These are phyloP conservation scores for Pinna nobilis DNA, from an alignment of 1,140 invertebrate genomes.

Conservation along the genomic window DNA sequence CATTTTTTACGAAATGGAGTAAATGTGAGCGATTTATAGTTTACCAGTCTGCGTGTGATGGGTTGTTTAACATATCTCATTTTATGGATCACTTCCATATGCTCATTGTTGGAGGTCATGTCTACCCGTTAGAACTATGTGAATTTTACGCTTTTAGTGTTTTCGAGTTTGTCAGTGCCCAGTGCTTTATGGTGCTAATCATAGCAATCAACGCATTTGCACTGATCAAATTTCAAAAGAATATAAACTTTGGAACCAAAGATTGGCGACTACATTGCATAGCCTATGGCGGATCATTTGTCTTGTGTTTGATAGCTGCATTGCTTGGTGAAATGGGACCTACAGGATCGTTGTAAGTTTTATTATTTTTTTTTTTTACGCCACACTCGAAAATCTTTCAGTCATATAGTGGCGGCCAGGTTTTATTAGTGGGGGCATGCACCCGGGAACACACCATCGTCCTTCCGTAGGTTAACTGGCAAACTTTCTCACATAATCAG, in stretches of 20 bases:
- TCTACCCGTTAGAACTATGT: slow-evolving; percentile 37
- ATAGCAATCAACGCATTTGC: slow-evolving; percentile 48
- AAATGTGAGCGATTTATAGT: slow-evolving; percentile 43
- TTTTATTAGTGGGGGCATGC: no score
- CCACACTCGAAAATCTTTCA: neutral
- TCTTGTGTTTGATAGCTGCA: slow-evolving; percentile 36
- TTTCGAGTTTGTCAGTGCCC: slow-evolving; percentile 40
- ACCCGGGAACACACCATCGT: neutral
- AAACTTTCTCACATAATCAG: no score
- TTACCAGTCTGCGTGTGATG: slow-evolving; percentile 45
- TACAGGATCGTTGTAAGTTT: slow-evolving; percentile 51
- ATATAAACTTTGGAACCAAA: slow-evolving; percentile 36
- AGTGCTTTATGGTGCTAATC: slow-evolving; percentile 44
- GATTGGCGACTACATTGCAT: slow-evolving; percentile 39
- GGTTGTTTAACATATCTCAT: slow-evolving; percentile 40
- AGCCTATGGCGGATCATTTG: slow-evolving; percentile 33
- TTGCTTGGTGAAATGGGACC: slow-evolving; percentile 36
- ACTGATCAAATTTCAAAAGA: slow-evolving; percentile 38
- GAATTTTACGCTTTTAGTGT: slow-evolving; percentile 47
- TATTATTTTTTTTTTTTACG: neutral
- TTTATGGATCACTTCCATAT: slow-evolving; percentile 45
- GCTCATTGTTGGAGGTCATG: slow-evolving; percentile 31
- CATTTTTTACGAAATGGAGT: slow-evolving; percentile 8
- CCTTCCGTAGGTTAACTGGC: no score
- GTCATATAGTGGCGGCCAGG: no score